These are phyloP conservation scores for Agrilus mali DNA, from an alignment of 2,888 invertebrate genomes.

Conservation along the genomic window DNA sequence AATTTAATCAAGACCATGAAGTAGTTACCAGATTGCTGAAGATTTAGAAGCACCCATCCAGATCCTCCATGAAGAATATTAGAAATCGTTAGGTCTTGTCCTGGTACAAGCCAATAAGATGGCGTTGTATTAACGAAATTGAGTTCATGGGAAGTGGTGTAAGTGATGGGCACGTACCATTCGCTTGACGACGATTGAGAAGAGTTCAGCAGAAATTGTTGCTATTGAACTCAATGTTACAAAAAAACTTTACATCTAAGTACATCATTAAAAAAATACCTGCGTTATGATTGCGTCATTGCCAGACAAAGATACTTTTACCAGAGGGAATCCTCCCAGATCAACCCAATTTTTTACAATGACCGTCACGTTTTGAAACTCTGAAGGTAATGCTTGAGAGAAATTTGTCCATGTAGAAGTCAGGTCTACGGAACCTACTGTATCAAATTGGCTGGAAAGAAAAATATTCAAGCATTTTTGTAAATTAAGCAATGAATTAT, in stretches of 20 bases:
- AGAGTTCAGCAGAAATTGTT: conserved; percentile 13
- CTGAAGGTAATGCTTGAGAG: conserved; percentile 8
- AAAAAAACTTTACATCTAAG: not conserved
- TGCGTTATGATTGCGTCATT: conserved; percentile 16
- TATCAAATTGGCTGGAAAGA: conserved; percentile 27
- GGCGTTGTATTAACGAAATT: conserved; percentile 30
- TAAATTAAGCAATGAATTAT: not conserved
- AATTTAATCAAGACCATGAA: not conserved
- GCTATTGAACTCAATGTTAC: too few relatives aligned
- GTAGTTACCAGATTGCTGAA: conserved; percentile 42
- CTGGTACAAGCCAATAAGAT: conserved; percentile 18
- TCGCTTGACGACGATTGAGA: not conserved
- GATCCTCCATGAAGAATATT: conserved; percentile 3
- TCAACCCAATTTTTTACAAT: conserved; percentile 50
- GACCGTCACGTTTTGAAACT: conserved; percentile 2
- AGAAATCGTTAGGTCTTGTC: conserved; percentile 1
- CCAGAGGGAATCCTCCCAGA: conserved; percentile 46
- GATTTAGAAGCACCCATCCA: conserved; percentile 46
- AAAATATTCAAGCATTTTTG: not conserved
- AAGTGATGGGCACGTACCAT: conserved; percentile 41
- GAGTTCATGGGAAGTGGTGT: conserved; percentile 29
- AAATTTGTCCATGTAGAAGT: conserved; percentile 34
- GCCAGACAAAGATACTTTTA: conserved; percentile 31
- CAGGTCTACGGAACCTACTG: conserved; percentile 38
- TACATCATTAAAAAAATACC: conserved; percentile 11